Evolutionary conservation across 2,113 vertebrate genomes (phyloP).

Genomic region (mouse (Mus musculus)): GRCm39 chr9:114072501-114073000

Average conservation of each 20-base stretch:
- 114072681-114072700: too few relatives aligned
- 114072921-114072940: not conserved
- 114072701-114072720: too few relatives aligned
- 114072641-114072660: not conserved
- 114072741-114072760: too few relatives aligned
- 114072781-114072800: too few relatives aligned
- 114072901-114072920: not conserved
- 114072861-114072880: too few relatives aligned
- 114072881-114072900: not conserved
- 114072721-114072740: too few relatives aligned
- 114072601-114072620: not conserved
- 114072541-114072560: not conserved
- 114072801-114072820: too few relatives aligned
- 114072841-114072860: not conserved
- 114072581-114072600: not conserved
- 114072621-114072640: not conserved
- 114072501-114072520: not conserved
- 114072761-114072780: too few relatives aligned
- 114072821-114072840: not conserved
- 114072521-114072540: not conserved
- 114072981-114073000: not conserved
- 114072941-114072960: not conserved
- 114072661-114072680: not conserved
- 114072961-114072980: not conserved
- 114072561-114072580: not conserved